phyloP scores from a whole-genome alignment of 2,797 vertebrate species.

The Macrochelys suwanniensis region DNA sequence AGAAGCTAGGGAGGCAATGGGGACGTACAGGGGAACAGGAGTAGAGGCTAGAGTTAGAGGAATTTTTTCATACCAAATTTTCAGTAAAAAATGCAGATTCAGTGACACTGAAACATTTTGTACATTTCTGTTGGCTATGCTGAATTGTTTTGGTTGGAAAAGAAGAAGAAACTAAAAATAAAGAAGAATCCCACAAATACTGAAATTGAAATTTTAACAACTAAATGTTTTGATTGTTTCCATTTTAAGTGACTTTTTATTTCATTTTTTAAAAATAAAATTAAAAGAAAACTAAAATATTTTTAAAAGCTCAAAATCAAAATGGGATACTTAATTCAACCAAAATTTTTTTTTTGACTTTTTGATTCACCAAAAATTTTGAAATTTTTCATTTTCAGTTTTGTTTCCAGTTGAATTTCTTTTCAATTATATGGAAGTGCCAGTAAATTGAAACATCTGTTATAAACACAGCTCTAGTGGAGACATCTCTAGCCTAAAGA shows the following conservation, averaged over 20 bases:
- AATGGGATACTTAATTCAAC: no score
- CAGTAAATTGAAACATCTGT: neutral
- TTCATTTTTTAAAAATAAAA: no score
- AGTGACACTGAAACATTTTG: neutral
- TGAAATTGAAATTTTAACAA: no score
- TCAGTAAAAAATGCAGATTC: neutral
- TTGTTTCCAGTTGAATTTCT: no score
- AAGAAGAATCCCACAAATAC: no score
- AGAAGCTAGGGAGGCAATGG: neutral
- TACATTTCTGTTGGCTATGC: neutral
- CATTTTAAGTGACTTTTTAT: no score
- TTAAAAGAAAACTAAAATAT: no score
- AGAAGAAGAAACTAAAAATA: neutral
- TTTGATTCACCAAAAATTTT: no score
- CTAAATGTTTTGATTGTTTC: no score
- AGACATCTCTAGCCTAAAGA: neutral
- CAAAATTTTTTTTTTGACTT: no score
- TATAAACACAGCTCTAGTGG: neutral
- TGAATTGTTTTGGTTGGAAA: neutral
- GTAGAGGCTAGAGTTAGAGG: neutral
- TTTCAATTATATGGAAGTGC: neutral
- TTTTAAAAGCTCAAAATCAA: no score
- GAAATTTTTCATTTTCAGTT: no score
- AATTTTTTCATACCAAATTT: neutral
- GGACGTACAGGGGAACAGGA: neutral